phyloP scores from a whole-genome alignment of 2,113 vertebrate species.

The Rhinogobius similis region DNA sequence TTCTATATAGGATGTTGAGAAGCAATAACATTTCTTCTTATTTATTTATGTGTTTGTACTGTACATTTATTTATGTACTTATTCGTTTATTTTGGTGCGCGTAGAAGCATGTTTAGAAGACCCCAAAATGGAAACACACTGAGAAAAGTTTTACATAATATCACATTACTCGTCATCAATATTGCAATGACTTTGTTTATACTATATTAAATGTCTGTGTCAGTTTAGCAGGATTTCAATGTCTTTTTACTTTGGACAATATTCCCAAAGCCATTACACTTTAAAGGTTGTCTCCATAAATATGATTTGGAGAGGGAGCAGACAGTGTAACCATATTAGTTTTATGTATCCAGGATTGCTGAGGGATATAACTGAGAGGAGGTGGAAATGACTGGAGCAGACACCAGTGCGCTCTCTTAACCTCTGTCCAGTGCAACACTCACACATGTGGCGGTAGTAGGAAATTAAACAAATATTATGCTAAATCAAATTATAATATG shows the following conservation, averaged over 20 bases:
- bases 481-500: neutral
- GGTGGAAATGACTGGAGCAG: constrained; percentile 9
- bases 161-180: too few relatives aligned
- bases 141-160: too few relatives aligned
- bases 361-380: constrained; percentile 17
- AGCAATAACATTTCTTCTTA: neutral
- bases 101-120: too few relatives aligned
- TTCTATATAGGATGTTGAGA: neutral
- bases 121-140: too few relatives aligned
- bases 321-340: neutral
- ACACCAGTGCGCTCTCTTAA: constrained; percentile 5
- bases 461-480: neutral
- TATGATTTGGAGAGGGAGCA: constrained; percentile 13
- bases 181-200: too few relatives aligned
- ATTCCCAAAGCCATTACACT: neutral
- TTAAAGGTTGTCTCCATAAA: neutral
- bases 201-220: too few relatives aligned
- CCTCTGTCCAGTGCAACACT: neutral
- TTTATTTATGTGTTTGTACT: neutral
- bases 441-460: constrained; percentile 1
- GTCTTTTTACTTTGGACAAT: neutral
- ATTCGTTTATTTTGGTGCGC: too few relatives aligned
- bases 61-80: too few relatives aligned
- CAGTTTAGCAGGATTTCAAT: too few relatives aligned
- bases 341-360: constrained; percentile 26